Percentiles rank a stretch among this genome's conserved stretches.
Evolutionary conservation across 2,888 invertebrate species (phyloP).

Genomic region (Tetramorium bicarinatum): DNA sequence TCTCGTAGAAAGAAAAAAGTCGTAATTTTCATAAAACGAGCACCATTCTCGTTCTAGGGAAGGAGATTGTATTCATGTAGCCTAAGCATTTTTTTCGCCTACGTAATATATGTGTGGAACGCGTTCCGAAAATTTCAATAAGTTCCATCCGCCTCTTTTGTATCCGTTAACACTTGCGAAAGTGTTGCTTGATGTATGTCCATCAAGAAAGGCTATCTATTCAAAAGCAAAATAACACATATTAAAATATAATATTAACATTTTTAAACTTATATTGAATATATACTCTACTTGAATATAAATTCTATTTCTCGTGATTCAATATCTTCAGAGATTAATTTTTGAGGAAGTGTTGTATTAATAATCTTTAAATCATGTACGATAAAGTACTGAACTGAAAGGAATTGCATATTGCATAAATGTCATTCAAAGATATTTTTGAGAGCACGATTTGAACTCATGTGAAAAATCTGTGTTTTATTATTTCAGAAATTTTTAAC

Average conservation of each 20-base stretch:
- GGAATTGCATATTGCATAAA: too few relatives aligned
- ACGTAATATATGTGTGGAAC: neutral
- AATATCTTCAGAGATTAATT: too few relatives aligned
- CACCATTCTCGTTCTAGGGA: slow-evolving; percentile 55
- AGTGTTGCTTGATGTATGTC: neutral
- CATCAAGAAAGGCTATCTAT: neutral
- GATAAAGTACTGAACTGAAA: too few relatives aligned
- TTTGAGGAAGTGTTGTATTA: too few relatives aligned
- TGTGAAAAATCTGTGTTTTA: too few relatives aligned
- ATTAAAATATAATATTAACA: neutral
- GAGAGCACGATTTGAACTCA: too few relatives aligned
- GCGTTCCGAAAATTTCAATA: slow-evolving; percentile 24
- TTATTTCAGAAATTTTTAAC: too few relatives aligned
- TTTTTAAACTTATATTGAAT: neutral
- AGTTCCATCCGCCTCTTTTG: neutral
- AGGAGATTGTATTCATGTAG: slow-evolving; percentile 41
- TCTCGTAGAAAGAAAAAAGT: neutral
- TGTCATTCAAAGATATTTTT: too few relatives aligned
- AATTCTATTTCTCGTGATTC: too few relatives aligned
- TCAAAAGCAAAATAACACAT: neutral
- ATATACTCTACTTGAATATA: too few relatives aligned
- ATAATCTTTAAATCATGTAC: too few relatives aligned
- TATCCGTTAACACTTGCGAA: slow-evolving; percentile 4
- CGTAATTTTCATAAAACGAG: slow-evolving; percentile 23
- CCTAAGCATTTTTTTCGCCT: neutral